Conservation (phyloP, 1,140 invertebrate species). For the Branchinecta lynchi region DNA sequence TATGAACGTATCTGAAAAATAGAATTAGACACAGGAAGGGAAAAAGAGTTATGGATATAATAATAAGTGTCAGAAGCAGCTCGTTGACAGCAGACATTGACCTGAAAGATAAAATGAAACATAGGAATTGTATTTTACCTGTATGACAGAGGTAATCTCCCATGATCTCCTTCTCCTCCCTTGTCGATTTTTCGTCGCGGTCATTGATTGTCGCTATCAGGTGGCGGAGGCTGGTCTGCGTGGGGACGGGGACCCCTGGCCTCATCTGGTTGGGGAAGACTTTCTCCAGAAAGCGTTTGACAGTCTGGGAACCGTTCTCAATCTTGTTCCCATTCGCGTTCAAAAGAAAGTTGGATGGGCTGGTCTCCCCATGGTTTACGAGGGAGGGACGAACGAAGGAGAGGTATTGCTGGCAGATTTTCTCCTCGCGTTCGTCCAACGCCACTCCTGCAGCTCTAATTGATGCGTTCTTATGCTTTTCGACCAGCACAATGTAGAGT, state of each 20-base stretch:
- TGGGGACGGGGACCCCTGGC: background rate
- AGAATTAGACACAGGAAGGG: too few relatives aligned
- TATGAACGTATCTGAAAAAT: too few relatives aligned
- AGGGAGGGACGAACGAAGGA: background rate
- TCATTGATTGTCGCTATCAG: background rate
- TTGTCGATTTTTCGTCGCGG: background rate
- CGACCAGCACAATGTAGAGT: too few relatives aligned
- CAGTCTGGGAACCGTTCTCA: background rate
- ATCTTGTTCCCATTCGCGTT: background rate
- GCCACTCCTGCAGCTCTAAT: background rate
- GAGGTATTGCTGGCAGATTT: background rate
- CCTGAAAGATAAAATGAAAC: too few relatives aligned
- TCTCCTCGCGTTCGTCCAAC: background rate
- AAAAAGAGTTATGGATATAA: too few relatives aligned
- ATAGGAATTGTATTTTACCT: background rate
- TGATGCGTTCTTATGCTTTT: too few relatives aligned
- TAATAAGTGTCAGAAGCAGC: too few relatives aligned
- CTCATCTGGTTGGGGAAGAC: background rate
- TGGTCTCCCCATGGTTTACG: background rate
- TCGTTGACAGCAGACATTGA: too few relatives aligned
- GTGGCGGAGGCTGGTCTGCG: background rate
- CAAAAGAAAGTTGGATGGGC: background rate
- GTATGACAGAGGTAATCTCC: background rate
- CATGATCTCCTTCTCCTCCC: background rate
- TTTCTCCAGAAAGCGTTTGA: background rate